Conservation (phyloP, 2,888 invertebrate genomes). For the Chymomyza amoena region DNA sequence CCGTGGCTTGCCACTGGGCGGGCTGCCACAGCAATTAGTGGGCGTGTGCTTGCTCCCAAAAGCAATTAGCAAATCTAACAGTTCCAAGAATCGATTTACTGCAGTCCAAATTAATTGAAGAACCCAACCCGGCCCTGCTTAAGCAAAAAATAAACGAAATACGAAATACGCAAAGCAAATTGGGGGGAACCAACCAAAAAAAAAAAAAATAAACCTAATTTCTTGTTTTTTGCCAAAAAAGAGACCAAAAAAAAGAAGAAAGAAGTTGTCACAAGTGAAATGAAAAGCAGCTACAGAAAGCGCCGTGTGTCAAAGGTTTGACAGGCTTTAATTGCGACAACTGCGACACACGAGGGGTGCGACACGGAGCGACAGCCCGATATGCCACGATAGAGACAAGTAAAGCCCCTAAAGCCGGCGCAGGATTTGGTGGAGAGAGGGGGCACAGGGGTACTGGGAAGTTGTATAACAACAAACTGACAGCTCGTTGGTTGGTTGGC, state of each 20-base stretch:
- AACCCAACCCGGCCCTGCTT: slow-evolving; percentile 26
- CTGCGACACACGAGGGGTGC: background rate
- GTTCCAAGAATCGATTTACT: slow-evolving; percentile 72
- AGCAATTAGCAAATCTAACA: slow-evolving; percentile 74
- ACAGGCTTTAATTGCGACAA: slow-evolving; percentile 66
- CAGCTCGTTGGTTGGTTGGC: background rate
- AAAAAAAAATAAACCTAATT: background rate
- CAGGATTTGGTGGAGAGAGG: background rate
- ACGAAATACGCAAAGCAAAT: slow-evolving; percentile 19
- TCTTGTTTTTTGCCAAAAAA: background rate
- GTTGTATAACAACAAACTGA: background rate
- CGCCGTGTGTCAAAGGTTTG: slow-evolving; percentile 72
- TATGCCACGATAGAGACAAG: background rate
- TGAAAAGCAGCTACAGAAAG: slow-evolving; percentile 23
- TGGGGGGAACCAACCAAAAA: background rate
- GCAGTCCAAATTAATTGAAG: slow-evolving; percentile 61
- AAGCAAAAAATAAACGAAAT: slow-evolving; percentile 19
- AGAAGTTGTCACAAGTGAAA: slow-evolving; percentile 49
- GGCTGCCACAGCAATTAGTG: slow-evolving; percentile 5
- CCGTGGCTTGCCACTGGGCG: background rate
- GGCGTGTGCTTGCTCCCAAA: slow-evolving; percentile 38
- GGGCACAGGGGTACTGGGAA: background rate
- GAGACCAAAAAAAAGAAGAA: slow-evolving; percentile 19
- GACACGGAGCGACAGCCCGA: no score
- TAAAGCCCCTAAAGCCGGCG: background rate